Conservation (phyloP, 2,797 vertebrate species). For the Oryzias dopingdopingensis region DNA sequence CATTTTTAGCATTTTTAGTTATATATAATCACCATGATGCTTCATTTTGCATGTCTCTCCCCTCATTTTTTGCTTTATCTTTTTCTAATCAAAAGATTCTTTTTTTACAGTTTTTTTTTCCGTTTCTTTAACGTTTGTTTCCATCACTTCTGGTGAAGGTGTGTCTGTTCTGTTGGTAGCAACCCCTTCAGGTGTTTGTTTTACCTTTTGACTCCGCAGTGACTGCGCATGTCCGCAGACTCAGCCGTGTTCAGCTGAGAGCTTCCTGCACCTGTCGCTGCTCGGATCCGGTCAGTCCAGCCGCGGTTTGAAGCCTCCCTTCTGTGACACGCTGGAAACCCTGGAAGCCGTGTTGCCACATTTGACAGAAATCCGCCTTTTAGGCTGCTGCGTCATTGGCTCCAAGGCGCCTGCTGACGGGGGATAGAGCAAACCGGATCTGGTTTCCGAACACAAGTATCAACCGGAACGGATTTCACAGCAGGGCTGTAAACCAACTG, state of each 20-base stretch:
- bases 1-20: too few relatives aligned
- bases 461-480: conserved; percentile 24
- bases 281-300: conserved; percentile 14
- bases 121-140: too few relatives aligned
- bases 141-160: too few relatives aligned
- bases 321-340: background rate
- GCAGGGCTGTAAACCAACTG: background rate
- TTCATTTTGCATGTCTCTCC: too few relatives aligned
- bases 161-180: too few relatives aligned
- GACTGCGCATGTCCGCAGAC: background rate
- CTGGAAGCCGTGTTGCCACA: conserved; percentile 53
- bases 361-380: conserved; percentile 23
- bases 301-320: conserved; percentile 27
- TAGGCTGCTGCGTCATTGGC: background rate
- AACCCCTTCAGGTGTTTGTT: too few relatives aligned
- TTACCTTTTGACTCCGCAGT: too few relatives aligned
- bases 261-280: conserved; percentile 36
- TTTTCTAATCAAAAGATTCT: too few relatives aligned
- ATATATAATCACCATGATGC: too few relatives aligned
- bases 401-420: background rate
- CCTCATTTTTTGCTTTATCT: too few relatives aligned
- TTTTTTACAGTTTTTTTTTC: too few relatives aligned
- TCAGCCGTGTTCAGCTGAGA: background rate
- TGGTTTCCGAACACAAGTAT: conserved; percentile 18
- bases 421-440: conserved; percentile 10